phyloP scores from a whole-genome alignment of 2,113 vertebrate species.

The Serranochromis macrocephalus region DNA sequence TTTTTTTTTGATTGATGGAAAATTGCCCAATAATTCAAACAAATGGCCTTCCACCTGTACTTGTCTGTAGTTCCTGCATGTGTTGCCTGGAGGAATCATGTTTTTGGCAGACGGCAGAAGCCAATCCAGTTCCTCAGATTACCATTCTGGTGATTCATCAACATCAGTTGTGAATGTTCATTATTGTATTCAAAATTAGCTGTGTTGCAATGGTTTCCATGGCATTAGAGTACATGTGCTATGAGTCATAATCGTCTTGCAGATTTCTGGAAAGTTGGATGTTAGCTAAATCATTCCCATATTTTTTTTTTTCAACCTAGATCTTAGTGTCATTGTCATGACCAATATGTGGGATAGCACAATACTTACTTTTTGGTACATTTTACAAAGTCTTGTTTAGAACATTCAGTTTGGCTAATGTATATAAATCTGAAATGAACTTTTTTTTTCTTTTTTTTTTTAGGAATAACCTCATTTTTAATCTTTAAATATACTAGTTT shows the following conservation, averaged over 20 bases:
- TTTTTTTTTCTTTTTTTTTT: fast-evolving
- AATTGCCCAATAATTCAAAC: conserved; percentile 25
- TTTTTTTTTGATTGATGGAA: conserved; percentile 29
- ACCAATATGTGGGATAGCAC: background rate
- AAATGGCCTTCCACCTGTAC: background rate
- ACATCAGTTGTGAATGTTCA: background rate
- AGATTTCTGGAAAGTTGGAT: background rate
- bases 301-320: background rate
- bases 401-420: background rate
- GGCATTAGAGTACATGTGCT: background rate
- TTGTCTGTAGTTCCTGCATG: background rate
- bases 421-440: background rate
- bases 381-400: background rate
- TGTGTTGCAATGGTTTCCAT: background rate
- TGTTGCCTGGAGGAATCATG: background rate
- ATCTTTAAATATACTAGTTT: background rate
- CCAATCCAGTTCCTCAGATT: background rate
- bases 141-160: background rate
- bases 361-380: background rate
- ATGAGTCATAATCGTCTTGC: background rate
- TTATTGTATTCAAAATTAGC: background rate
- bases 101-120: background rate
- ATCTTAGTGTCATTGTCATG: background rate
- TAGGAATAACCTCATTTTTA: no score
- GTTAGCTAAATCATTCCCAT: background rate